These are phyloP conservation scores for Lingula anatina DNA, from an alignment of 2,888 invertebrate species.

Conservation along the genomic window DNA sequence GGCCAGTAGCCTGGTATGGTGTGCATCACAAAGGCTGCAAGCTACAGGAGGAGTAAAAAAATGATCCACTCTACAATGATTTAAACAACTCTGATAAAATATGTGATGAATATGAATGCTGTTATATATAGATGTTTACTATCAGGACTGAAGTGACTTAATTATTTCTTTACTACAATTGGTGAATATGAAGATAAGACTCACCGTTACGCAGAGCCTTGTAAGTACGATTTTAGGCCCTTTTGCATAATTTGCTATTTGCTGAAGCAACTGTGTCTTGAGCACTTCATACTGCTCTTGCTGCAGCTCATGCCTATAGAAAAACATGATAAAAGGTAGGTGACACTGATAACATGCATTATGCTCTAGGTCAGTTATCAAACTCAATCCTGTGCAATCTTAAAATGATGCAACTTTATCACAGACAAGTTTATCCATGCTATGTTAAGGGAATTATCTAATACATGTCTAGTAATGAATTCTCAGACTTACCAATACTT, in stretches of 20 bases:
- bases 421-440: too few species aligned
- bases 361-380: not conserved
- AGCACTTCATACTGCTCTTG: conserved; percentile 71
- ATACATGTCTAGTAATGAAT: too few species aligned
- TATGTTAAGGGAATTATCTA: too few species aligned
- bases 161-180: too few species aligned
- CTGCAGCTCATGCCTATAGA: conserved; percentile 69
- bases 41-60: conserved; percentile 57
- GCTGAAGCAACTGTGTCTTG: conserved; percentile 71
- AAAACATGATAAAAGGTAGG: not conserved
- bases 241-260: conserved; percentile 69
- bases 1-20: conserved; percentile 59
- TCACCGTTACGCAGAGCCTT: conserved; percentile 81
- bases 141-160: too few species aligned
- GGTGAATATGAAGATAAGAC: too few species aligned
- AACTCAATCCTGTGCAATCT: not conserved
- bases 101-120: not conserved
- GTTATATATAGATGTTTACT: not conserved
- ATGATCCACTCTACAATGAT: not conserved
- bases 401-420: too few species aligned
- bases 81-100: not conserved
- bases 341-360: not conserved
- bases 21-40: conserved; percentile 79
- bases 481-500: conserved; percentile 62
- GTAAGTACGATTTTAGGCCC: conserved; percentile 83